A percentile compares a stretch with the other conserved stretches of the same genome.
phyloP scores from a whole-genome alignment of 2,888 invertebrate genomes.

The Argynnis bischoffii region DNA sequence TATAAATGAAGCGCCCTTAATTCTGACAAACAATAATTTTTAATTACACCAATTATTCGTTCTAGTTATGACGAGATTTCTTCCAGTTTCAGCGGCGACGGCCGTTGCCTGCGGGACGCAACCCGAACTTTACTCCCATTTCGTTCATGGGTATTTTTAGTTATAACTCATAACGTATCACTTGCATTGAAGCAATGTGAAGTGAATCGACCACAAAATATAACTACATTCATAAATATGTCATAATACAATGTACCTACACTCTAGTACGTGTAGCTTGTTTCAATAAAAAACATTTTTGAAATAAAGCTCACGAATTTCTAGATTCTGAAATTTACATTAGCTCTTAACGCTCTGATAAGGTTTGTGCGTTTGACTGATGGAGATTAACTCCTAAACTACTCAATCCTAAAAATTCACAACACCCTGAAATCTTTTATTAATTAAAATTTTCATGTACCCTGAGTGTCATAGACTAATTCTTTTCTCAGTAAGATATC shows the following conservation, averaged over 20 bases:
- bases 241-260: not conserved
- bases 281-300: too few relatives aligned
- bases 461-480: too few relatives aligned
- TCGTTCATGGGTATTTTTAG: conserved; percentile 52
- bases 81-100: conserved; percentile 60
- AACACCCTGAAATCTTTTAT: too few relatives aligned
- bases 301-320: too few relatives aligned
- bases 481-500: too few relatives aligned
- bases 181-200: conserved; percentile 49
- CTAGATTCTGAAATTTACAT: too few relatives aligned
- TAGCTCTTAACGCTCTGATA: too few relatives aligned
- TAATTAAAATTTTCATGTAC: too few relatives aligned
- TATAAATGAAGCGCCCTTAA: conserved; percentile 68
- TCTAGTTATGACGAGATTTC: conserved; percentile 75
- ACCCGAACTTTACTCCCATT: conserved; percentile 40
- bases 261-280: too few relatives aligned
- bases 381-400: too few relatives aligned
- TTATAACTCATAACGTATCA: conserved; percentile 50
- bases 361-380: too few relatives aligned
- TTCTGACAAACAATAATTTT: conserved; percentile 53
- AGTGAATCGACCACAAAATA: conserved; percentile 24
- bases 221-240: conserved; percentile 16
- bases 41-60: conserved; percentile 69
- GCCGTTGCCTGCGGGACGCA: conserved; percentile 27
- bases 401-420: too few relatives aligned